phyloP scores from a whole-genome alignment of 2,113 vertebrate genomes.

The Lucifuga dentata region DNA sequence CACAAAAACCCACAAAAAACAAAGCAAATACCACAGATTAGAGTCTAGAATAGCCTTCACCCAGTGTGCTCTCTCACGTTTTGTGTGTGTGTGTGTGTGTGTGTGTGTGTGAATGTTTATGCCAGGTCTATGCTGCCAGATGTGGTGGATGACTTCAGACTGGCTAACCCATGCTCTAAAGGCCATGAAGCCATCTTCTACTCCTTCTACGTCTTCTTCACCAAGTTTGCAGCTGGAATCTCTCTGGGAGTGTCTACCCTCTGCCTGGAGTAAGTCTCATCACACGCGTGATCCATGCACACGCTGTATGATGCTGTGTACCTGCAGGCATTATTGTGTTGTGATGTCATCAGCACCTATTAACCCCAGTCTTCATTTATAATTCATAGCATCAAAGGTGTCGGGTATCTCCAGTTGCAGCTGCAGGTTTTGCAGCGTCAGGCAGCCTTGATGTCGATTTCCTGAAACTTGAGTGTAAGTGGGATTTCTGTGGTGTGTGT shows the following conservation, averaged over 20 bases:
- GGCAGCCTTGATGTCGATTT: conserved; percentile 2
- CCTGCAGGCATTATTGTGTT: conserved; percentile 5
- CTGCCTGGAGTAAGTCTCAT: conserved; percentile 90
- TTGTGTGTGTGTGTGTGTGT: conserved; percentile 31
- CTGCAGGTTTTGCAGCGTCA: conserved; percentile 12
- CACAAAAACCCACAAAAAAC: conserved; percentile 3
- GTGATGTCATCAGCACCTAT: conserved; percentile 16
- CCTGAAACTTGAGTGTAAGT: conserved; percentile 28
- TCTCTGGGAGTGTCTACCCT: conserved; percentile 94
- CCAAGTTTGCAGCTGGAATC: conserved; percentile 90
- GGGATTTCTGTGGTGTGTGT: conserved; percentile 23
- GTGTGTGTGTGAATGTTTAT: conserved; percentile 28
- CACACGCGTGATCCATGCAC: neutral
- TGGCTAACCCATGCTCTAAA: conserved; percentile 85
- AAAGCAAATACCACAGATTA: neutral
- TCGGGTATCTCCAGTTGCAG: conserved; percentile 27
- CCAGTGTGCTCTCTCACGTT: neutral
- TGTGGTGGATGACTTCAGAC: conserved; percentile 93
- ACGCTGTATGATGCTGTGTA: neutral
- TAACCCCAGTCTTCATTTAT: conserved; percentile 22
- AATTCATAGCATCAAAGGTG: conserved; percentile 24
- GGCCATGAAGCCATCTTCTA: conserved; percentile 97
- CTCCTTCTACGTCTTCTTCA: conserved; percentile 96
- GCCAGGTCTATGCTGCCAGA: conserved; percentile 97
- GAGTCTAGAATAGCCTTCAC: neutral